phyloP scores from a whole-genome alignment of 1,140 invertebrate genomes.

The Atta cephalotes region DNA sequence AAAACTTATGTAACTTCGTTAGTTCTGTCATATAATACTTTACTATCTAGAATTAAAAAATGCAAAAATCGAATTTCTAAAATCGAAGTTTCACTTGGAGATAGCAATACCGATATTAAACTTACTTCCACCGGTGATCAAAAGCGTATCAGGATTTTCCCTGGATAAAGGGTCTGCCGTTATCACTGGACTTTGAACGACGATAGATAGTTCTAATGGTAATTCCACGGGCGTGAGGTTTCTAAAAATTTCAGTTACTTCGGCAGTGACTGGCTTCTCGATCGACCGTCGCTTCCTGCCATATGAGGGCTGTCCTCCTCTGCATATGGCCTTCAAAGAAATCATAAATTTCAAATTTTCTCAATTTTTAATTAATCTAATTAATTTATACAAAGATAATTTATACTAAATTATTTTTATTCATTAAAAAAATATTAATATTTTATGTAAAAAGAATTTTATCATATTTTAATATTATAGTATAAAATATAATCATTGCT shows the following conservation, averaged over 20 bases:
- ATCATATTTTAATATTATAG: conserved; percentile 16
- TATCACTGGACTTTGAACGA: conserved; percentile 80
- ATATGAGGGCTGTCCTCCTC: conserved; percentile 76
- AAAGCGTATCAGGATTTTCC: conserved; percentile 78
- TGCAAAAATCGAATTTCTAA: background rate
- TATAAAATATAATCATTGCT: background rate
- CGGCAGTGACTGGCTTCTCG: conserved; percentile 51
- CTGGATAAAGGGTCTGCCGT: conserved; percentile 76
- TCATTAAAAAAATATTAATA: background rate
- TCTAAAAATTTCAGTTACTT: conserved; percentile 31
- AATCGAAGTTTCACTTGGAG: conserved; percentile 29
- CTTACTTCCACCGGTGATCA: conserved; percentile 78
- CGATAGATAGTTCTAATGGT: conserved; percentile 82
- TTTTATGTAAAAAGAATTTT: background rate
- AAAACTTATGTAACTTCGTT: background rate
- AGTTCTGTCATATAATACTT: conserved; percentile 29
- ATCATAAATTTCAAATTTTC: background rate
- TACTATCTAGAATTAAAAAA: background rate
- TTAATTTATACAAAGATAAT: background rate
- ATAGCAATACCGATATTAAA: conserved; percentile 35
- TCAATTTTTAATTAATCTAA: background rate
- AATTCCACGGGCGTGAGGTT: conserved; percentile 78
- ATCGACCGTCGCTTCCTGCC: conserved; percentile 79
- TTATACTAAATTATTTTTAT: conserved; percentile 6
- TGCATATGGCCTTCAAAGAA: conserved; percentile 78